phyloP scores from a whole-genome alignment of 2,797 vertebrate species.

The Merluccius polli region DNA sequence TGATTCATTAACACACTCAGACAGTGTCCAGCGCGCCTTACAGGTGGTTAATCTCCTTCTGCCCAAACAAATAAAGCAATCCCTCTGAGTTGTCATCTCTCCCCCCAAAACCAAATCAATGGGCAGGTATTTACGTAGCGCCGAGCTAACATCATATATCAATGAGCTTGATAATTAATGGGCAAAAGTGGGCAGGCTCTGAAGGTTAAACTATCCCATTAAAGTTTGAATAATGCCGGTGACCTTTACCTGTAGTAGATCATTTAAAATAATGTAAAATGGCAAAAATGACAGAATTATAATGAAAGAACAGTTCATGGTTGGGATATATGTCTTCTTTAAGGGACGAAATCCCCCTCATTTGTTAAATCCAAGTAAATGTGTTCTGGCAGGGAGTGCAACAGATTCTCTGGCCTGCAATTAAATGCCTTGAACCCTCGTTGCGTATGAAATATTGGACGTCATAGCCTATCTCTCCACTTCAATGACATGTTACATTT shows the following conservation, averaged over 20 bases:
- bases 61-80: constrained; percentile 20
- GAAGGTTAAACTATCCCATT: constrained; percentile 67
- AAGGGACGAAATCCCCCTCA: constrained; percentile 57
- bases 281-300: constrained; percentile 59
- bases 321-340: constrained; percentile 61
- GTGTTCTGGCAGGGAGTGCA: constrained; percentile 40
- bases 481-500: not conserved
- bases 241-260: constrained; percentile 66
- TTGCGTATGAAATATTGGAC: not conserved
- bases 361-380: constrained; percentile 62
- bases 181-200: constrained; percentile 51
- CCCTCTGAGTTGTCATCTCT: constrained; percentile 22
- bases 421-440: not conserved
- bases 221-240: constrained; percentile 71
- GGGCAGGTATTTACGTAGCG: constrained; percentile 39
- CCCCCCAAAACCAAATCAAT: constrained; percentile 18
- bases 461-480: not conserved
- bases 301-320: constrained; percentile 63
- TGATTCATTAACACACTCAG: constrained; percentile 24
- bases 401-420: not conserved
- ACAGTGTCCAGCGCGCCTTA: not conserved
- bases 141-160: constrained; percentile 43
- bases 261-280: constrained; percentile 65
- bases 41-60: not conserved
- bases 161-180: constrained; percentile 39